These are phyloP conservation scores for Harpagoxenus sublaevis DNA, from an alignment of 2,888 invertebrate genomes.

Conservation along the genomic window DNA sequence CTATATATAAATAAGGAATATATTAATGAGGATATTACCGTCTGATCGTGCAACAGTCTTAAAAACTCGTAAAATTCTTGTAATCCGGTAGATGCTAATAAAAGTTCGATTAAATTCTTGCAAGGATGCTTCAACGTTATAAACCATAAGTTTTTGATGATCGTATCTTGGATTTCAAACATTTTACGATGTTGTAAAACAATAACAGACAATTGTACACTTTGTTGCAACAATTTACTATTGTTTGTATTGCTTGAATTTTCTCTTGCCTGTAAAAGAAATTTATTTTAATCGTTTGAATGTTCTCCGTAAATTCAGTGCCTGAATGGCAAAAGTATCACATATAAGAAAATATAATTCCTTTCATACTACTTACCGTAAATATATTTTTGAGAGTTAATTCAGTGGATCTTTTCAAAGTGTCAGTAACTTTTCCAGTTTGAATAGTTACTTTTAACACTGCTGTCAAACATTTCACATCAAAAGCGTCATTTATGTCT, in stretches of 20 bases:
- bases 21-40: slow-evolving; percentile 64
- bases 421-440: slow-evolving; percentile 68
- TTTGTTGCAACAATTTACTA: slow-evolving; percentile 69
- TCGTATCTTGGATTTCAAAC: slow-evolving; percentile 70
- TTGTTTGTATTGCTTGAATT: slow-evolving; percentile 27
- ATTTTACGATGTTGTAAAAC: slow-evolving; percentile 72
- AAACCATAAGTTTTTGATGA: slow-evolving; percentile 74
- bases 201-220: slow-evolving; percentile 72
- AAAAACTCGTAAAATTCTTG: slow-evolving; percentile 74
- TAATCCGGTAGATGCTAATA: slow-evolving; percentile 74
- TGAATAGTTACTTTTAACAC: slow-evolving; percentile 73
- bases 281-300: slow-evolving; percentile 17
- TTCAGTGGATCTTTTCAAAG: slow-evolving; percentile 69
- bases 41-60: slow-evolving; percentile 66
- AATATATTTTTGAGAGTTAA: slow-evolving; percentile 71
- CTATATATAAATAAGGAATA: not conserved
- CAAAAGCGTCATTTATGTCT: slow-evolving; percentile 66
- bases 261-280: slow-evolving; percentile 60
- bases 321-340: not conserved
- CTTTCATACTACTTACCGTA: slow-evolving; percentile 65
- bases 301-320: no score
- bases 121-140: slow-evolving; percentile 72
- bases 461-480: slow-evolving; percentile 77
- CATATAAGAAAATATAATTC: not conserved
- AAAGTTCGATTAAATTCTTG: slow-evolving; percentile 69